Evolutionary conservation across 2,113 vertebrate species (phyloP), one percentile per base, ranked within the genome.

Genomic region (Willisornis vidua): DNA sequence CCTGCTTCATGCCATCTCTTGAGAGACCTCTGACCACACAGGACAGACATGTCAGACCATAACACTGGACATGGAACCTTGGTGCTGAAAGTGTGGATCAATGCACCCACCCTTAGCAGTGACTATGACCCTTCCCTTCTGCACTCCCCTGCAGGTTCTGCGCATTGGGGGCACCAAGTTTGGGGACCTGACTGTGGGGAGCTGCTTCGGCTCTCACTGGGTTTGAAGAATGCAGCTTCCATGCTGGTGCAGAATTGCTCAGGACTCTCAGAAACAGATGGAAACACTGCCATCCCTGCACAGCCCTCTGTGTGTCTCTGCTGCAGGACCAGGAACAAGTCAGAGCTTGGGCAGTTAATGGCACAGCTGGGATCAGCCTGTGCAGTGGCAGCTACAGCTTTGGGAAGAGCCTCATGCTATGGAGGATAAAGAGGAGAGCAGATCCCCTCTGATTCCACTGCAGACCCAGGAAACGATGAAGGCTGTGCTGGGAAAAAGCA

Each of bases 291-390:
- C 3, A 10, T 31, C 19, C 7, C 63, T 72, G 71, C 0, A 3
- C 37, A 28, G 3, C 35, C 28, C 1, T 4, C 57, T 17, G 1
- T 0, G 0, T 11, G 20, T 49, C 55, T 91, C 54, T 87, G 54
- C 28, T 4, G 6, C 52, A 59, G 55, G 46, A 67, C 31, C 0
- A 1, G 37, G 75, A 88, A 51, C 17, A 71, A 76, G 39, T 13
- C 63, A 43, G 75, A 89, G 52, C 63, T 52, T 2, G 6, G 46
- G 29, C 3, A 4, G 58, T 68, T 65, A 76, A 48, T 19, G 54
- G 67, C 46, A 76, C 33, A 65, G n/a, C 14, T 1, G 12, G n/a
- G 51, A 89, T 73, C 45, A 71, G 62, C 28, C 75, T 8, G 9
- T 2, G 11, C 19, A 33, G 45, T 7, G 25, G 49, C 4, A 17